phyloP scores from a whole-genome alignment of 2,113 vertebrate species.

The Pimephales promelas region DNA sequence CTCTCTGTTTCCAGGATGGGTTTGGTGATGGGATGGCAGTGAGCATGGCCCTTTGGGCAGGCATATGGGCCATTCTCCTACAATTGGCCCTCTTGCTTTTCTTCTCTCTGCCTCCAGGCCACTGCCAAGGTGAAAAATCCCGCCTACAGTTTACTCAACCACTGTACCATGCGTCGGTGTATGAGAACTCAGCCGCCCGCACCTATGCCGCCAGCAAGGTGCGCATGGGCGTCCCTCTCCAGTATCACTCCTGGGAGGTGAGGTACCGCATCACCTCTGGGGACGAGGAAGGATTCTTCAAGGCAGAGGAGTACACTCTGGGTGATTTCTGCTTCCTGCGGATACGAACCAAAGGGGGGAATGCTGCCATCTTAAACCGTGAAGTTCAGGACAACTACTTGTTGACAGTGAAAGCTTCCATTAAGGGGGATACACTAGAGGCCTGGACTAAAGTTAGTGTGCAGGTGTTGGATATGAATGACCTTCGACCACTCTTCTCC shows the following conservation, averaged over 20 bases:
- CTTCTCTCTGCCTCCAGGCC: conserved; percentile 75
- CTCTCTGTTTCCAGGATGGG: conserved; percentile 75
- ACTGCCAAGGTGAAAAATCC: conserved; percentile 73
- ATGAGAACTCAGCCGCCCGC: conserved; percentile 95
- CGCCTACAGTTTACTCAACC: conserved; percentile 89
- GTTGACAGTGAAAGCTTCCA: conserved; percentile 90
- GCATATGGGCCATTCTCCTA: conserved; percentile 75
- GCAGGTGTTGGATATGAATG: conserved; percentile 97
- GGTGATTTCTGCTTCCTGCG: conserved; percentile 97
- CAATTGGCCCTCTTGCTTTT: conserved; percentile 81
- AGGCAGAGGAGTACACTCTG: conserved; percentile 92
- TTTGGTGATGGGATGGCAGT: conserved; percentile 90
- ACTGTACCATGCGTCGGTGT: conserved; percentile 89
- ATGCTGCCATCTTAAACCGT: conserved; percentile 94
- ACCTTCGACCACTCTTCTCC: conserved; percentile 97
- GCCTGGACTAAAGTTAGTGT: conserved; percentile 95
- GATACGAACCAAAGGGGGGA: conserved; percentile 97
- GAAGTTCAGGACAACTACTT: conserved; percentile 97
- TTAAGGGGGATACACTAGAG: conserved; percentile 92
- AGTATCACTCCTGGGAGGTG: conserved; percentile 90
- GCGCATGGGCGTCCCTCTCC: conserved; percentile 87
- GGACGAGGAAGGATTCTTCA: conserved; percentile 97
- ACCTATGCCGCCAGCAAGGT: conserved; percentile 92
- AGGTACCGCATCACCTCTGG: conserved; percentile 96
- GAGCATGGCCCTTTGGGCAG: conserved; percentile 89